Evolutionary conservation across 2,113 vertebrate species (phyloP).

Genomic region (Ia io): DNA sequence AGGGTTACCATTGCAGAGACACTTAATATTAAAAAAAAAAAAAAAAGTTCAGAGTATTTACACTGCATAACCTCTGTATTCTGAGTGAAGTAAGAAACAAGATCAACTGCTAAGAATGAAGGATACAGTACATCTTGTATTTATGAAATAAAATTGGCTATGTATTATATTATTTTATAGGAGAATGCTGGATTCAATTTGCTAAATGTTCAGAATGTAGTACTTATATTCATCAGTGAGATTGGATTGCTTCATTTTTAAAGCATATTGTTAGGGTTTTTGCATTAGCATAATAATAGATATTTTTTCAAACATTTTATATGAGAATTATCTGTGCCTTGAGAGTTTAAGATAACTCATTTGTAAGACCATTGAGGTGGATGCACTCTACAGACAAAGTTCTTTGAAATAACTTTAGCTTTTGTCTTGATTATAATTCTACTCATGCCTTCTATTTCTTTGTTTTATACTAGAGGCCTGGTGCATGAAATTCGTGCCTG

Average conservation of each 20-base stretch:
- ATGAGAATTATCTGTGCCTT: neutral
- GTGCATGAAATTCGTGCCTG: no score
- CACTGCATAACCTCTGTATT: neutral
- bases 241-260: neutral
- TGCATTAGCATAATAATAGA: neutral
- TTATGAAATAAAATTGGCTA: slow-evolving; percentile 34
- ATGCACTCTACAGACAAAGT: neutral
- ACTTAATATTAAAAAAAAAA: neutral
- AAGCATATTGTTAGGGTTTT: neutral
- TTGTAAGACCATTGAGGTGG: neutral
- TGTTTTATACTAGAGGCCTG: neutral
- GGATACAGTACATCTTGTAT: neutral
- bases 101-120: neutral
- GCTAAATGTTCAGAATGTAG: neutral
- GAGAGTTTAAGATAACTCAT: neutral
- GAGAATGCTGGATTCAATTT: slow-evolving; percentile 24
- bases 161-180: neutral
- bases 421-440: neutral
- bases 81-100: neutral
- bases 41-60: neutral
- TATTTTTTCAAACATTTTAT: neutral
- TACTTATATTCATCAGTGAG: neutral
- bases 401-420: neutral
- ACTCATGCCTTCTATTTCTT: neutral
- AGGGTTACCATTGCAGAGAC: neutral